A percentile compares a stretch with the other conserved stretches of the same genome.
phyloP scores from a whole-genome alignment of 2,797 vertebrate genomes.

The Myotis findleyi region DNA sequence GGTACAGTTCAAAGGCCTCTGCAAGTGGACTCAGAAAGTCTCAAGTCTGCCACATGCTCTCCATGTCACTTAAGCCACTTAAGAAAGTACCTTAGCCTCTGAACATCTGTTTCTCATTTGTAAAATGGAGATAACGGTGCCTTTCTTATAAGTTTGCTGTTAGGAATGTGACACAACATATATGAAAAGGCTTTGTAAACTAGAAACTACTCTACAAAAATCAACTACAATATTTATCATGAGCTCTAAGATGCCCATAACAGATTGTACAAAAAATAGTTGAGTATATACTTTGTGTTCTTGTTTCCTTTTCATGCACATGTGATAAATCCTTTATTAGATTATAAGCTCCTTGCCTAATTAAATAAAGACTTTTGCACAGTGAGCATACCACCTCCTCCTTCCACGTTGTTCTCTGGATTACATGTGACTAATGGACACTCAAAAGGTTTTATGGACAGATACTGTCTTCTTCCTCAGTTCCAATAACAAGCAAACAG shows the following conservation, averaged over 20 bases:
- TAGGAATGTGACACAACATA: neutral
- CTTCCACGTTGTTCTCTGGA: neutral
- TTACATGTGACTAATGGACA: neutral
- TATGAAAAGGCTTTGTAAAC: neutral
- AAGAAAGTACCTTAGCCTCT: slow-evolving; percentile 19
- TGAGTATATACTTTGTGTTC: neutral
- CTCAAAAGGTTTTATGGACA: slow-evolving; percentile 5
- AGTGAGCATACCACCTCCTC: neutral
- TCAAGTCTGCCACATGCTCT: neutral
- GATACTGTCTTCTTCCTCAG: neutral
- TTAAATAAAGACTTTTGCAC: neutral
- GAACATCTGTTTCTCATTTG: slow-evolving; percentile 12
- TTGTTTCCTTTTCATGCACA: neutral
- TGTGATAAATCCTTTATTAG: slow-evolving; percentile 1
- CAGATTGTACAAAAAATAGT: neutral
- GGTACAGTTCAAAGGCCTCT: neutral
- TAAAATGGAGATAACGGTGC: neutral
- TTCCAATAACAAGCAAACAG: neutral
- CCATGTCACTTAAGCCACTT: neutral
- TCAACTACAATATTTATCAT: slow-evolving; percentile 30
- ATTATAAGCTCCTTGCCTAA: neutral
- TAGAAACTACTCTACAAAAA: slow-evolving; percentile 54
- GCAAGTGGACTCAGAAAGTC: neutral
- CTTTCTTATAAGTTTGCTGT: neutral
- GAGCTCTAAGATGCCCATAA: neutral